phyloP scores from a whole-genome alignment of 2,113 vertebrate genomes.

The Noturus placidus region DNA sequence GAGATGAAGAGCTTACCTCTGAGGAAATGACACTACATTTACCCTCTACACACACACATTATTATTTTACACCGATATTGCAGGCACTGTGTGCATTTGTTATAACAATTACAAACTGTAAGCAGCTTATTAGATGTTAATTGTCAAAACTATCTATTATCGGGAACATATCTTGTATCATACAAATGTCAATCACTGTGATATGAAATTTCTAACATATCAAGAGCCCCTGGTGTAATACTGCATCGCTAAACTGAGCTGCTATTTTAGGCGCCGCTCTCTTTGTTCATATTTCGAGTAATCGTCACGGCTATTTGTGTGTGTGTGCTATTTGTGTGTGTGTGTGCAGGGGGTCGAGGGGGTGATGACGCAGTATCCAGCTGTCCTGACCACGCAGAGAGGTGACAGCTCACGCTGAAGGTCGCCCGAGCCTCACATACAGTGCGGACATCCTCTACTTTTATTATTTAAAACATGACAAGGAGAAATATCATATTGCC shows the following conservation, averaged over 20 bases:
- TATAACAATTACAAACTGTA: neutral
- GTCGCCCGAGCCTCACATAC: neutral
- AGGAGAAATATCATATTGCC: neutral
- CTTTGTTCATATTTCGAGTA: constrained; percentile 34
- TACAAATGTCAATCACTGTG: neutral
- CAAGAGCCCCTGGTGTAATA: neutral
- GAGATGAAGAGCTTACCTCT: neutral
- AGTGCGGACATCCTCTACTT: neutral
- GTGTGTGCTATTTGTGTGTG: neutral
- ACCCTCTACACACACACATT: neutral
- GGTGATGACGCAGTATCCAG: neutral
- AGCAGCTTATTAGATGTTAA: neutral
- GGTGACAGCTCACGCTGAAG: constrained; percentile 9
- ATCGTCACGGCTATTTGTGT: constrained; percentile 23
- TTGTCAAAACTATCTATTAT: neutral
- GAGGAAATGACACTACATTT: neutral
- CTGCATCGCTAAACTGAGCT: neutral
- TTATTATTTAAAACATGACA: neutral
- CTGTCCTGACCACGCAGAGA: neutral
- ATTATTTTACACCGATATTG: too few species aligned
- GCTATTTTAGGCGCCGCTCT: constrained; percentile 30
- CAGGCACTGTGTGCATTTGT: too few species aligned
- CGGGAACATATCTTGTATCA: neutral
- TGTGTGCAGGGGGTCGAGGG: too few species aligned
- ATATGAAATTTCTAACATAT: neutral